Base-by-base conservation (phyloP, 2,113 vertebrate genomes). In the Hippocampus comes region DNA sequence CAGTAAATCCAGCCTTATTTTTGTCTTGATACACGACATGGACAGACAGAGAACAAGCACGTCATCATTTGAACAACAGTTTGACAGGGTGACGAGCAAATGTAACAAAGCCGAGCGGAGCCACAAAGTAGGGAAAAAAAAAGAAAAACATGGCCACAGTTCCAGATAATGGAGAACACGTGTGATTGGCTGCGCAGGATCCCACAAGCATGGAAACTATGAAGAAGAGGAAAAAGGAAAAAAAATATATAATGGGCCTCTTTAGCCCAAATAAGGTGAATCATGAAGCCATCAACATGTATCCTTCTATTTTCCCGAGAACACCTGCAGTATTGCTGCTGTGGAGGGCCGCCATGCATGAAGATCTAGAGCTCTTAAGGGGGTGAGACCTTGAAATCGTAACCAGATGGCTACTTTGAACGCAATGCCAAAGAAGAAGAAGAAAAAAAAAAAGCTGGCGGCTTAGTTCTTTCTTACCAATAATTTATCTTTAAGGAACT, bases 161-260 rank as follows among this genome's bases (percentile, higher is more conserved):
- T 71, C 69, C 1, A 84, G 83, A 88, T 88, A 90, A 91, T 89
- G 83, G 82, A 77, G 78, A 88, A 80, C 87, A 89, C 84, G 87
- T 90, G 90, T 82, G 78, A 89, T 87, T 80, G 82, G 84, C 81
- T 78, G 74, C 46, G 63, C 73, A 46, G 72, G 74, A 84, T 87
- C 80, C 81, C 73, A 88, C 70, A 78, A 78, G 86, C 78, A 85
- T 87, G 85, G 88, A 89, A 90, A 90, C 87, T 88, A 85, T 87
- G 87, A 89, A 86, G 72, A 89, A 69, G 46, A 79, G 65, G 11
- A 48, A 49, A 27, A 66, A 11, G 18, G 14, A 20, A 38, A 38
- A 38, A 8, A 21, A 6, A 34, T 38, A 38, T 38, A 75, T 67
- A 2, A 30, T 73, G 55, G 77, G 81, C 81, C 82, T 68, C 71